Evolutionary conservation across 2,888 invertebrate species (phyloP).

Genomic region (Willowsia nigromaculata): DNA sequence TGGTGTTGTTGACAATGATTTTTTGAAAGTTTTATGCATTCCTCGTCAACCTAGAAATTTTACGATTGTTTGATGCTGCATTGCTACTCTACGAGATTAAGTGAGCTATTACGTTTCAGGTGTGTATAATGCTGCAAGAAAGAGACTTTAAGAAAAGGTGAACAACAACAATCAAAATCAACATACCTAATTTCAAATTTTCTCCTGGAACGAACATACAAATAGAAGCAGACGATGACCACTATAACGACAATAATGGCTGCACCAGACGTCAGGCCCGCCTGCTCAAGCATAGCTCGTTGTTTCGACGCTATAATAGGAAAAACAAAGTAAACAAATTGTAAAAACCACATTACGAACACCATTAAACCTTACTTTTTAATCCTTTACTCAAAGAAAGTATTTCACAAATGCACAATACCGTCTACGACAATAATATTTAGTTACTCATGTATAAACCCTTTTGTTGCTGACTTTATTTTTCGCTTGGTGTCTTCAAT

Average conservation of each 20-base stretch:
- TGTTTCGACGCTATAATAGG: slow-evolving; percentile 86
- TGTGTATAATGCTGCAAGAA: slow-evolving; percentile 3
- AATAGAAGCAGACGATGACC: slow-evolving; percentile 80
- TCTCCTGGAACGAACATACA: slow-evolving; percentile 77
- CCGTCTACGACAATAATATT: too few relatives aligned
- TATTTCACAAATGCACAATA: not conserved
- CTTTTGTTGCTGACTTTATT: slow-evolving; percentile 13
- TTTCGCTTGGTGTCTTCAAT: too few relatives aligned
- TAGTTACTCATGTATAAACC: not conserved
- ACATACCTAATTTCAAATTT: slow-evolving; percentile 73
- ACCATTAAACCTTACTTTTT: slow-evolving; percentile 41
- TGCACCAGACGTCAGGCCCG: slow-evolving; percentile 92
- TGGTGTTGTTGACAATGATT: slow-evolving; percentile 39
- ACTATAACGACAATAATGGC: slow-evolving; percentile 83
- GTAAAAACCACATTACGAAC: slow-evolving; percentile 62
- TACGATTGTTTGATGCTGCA: slow-evolving; percentile 47
- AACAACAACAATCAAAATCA: not conserved
- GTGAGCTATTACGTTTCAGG: slow-evolving; percentile 5
- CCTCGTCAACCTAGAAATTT: slow-evolving; percentile 44
- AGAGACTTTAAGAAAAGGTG: not conserved
- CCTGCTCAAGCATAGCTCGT: slow-evolving; percentile 92
- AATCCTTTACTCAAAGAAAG: slow-evolving; percentile 42
- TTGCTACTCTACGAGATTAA: not conserved
- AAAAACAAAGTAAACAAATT: slow-evolving; percentile 68
- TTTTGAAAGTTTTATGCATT: slow-evolving; percentile 15